Percentiles rank a stretch among this genome's conserved stretches.
phyloP scores from a whole-genome alignment of 2,113 vertebrate species.

The Otis tarda region DNA sequence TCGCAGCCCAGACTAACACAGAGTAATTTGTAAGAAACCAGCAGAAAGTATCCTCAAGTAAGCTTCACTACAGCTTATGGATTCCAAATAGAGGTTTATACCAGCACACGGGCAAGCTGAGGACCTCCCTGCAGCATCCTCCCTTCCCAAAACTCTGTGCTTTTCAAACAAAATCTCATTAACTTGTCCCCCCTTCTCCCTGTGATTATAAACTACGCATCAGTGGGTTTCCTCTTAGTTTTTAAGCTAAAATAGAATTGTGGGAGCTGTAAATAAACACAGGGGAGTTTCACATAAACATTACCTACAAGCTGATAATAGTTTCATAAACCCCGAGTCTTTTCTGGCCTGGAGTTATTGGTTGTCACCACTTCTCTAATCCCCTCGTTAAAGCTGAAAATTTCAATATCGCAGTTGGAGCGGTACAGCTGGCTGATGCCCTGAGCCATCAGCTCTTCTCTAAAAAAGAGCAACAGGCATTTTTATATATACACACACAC shows the following conservation, averaged over 20 bases:
- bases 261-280: neutral
- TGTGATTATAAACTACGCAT: neutral
- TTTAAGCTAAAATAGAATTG: neutral
- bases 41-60: neutral
- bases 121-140: neutral
- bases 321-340: neutral
- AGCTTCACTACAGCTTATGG: neutral
- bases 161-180: neutral
- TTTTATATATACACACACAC: neutral
- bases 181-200: neutral
- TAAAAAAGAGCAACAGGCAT: neutral
- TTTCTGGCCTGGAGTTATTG: neutral
- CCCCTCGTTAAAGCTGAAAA: neutral
- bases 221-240: neutral
- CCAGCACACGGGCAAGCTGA: fast-evolving
- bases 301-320: neutral
- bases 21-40: neutral
- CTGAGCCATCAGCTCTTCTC: neutral
- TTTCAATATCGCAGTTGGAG: neutral
- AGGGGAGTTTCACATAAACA: neutral
- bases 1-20: neutral
- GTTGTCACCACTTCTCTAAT: neutral
- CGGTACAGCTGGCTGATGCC: neutral
- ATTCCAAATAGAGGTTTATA: neutral
- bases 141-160: neutral